Conservation (phyloP, 1,140 invertebrate genomes). For the Drosophila ohnishii region DNA sequence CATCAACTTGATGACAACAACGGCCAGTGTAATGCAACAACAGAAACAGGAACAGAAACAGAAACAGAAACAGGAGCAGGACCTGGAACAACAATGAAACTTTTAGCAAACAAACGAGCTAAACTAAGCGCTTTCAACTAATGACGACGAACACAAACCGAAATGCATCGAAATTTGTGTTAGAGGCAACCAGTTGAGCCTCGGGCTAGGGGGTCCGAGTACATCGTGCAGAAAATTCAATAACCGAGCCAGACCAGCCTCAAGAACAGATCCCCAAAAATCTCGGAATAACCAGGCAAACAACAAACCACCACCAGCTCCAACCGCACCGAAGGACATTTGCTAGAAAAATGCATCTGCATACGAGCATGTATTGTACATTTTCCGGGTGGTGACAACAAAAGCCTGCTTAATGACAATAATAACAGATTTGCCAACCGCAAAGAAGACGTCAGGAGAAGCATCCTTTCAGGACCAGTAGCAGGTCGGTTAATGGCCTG, state of each 20-base stretch:
- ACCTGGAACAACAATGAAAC: conserved; percentile 22
- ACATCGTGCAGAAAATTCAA: conserved; percentile 30
- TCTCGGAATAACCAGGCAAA: conserved; percentile 9
- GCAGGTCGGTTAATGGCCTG: conserved; percentile 45
- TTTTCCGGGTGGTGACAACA: conserved; percentile 24
- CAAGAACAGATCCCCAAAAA: conserved; percentile 17
- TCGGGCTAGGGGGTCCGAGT: not conserved
- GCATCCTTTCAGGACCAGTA: conserved; percentile 3
- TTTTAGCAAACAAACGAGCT: conserved; percentile 45
- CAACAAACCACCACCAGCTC: conserved; percentile 1
- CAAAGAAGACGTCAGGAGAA: conserved; percentile 37
- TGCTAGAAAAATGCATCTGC: conserved; percentile 16
- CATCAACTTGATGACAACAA: conserved; percentile 45
- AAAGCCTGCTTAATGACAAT: conserved; percentile 58
- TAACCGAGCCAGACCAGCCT: conserved; percentile 21
- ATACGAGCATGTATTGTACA: not conserved
- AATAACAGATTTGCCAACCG: conserved; percentile 59
- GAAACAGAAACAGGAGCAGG: not conserved
- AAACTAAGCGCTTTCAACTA: conserved; percentile 49
- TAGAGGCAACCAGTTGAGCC: conserved; percentile 34
- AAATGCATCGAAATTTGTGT: conserved; percentile 30
- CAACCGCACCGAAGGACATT: conserved; percentile 8
- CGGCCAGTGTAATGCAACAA: conserved; percentile 13
- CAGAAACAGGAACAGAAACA: not conserved
- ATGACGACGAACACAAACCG: conserved; percentile 29